Conservation (phyloP, 2,888 invertebrate genomes). For the Trichogramma evanescens region DNA sequence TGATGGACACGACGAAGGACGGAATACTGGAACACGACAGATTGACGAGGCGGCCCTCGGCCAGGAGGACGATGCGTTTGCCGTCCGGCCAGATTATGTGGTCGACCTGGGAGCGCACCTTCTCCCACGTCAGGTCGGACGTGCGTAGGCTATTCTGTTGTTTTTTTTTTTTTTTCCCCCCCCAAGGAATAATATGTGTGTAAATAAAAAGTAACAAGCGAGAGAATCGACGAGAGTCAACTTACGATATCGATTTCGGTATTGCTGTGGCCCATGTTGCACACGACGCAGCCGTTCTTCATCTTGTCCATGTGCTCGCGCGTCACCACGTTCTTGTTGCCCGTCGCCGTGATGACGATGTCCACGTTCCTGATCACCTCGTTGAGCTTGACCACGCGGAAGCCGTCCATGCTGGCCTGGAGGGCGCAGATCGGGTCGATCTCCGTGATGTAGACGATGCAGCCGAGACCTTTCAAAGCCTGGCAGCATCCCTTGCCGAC, state of each 20-base stretch:
- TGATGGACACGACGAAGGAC: conserved; percentile 96
- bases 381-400: conserved; percentile 86
- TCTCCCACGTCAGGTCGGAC: conserved; percentile 94
- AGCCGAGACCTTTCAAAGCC: conserved; percentile 88
- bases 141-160: conserved; percentile 78
- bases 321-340: conserved; percentile 93
- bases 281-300: conserved; percentile 91
- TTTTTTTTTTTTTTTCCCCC: neutral
- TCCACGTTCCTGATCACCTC: conserved; percentile 91
- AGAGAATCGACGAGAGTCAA: conserved; percentile 22
- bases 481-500: conserved; percentile 96
- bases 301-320: conserved; percentile 93
- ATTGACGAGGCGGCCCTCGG: conserved; percentile 93
- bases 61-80: conserved; percentile 85
- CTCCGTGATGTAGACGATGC: conserved; percentile 88
- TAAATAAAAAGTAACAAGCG: neutral
- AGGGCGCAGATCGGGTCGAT: conserved; percentile 97
- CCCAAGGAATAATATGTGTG: neutral
- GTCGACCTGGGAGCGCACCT: conserved; percentile 94
- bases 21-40: conserved; percentile 94
- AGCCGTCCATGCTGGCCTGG: conserved; percentile 97
- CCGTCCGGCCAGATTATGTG: conserved; percentile 98
- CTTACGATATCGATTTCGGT: conserved; percentile 89
- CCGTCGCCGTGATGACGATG: conserved; percentile 95
- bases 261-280: conserved; percentile 97